Evolutionary conservation across 2,113 vertebrate species (phyloP).

Genomic region (Cacatua alba): DNA sequence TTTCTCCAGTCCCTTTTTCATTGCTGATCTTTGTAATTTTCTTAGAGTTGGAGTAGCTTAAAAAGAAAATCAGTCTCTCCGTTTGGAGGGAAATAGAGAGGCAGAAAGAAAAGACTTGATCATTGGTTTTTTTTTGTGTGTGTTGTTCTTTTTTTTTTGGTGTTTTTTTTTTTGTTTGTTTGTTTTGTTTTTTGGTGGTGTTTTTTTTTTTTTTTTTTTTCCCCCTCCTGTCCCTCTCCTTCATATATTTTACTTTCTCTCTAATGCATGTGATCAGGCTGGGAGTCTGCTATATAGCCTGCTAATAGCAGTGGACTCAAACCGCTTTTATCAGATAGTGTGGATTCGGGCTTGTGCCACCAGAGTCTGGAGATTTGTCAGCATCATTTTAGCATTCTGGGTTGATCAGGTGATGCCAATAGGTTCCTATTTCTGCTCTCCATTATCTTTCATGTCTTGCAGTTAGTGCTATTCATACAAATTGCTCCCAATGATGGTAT

Average conservation of each 20-base stretch:
- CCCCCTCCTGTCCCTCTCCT: not conserved
- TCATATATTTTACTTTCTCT: not conserved
- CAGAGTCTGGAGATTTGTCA: not conserved
- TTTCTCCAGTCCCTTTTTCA: not conserved
- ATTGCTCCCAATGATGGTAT: slow-evolving; percentile 17
- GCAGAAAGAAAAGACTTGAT: not conserved
- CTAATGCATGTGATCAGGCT: not conserved
- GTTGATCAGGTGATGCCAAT: slow-evolving; percentile 12
- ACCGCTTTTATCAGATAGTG: not conserved
- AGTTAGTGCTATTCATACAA: slow-evolving; percentile 49
- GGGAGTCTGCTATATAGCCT: not conserved
- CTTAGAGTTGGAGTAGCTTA: not conserved
- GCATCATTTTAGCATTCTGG: not conserved
- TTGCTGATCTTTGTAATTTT: slow-evolving; percentile 24
- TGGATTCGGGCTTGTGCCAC: not conserved
- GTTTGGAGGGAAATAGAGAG: slow-evolving; percentile 5
- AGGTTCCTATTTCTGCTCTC: slow-evolving; percentile 7
- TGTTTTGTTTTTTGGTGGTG: not conserved
- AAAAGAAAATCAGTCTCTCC: not conserved
- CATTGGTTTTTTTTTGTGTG: not conserved
- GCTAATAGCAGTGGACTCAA: not conserved
- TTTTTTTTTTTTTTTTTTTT: not conserved
- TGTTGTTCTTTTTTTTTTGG: too few species aligned
- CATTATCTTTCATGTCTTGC: slow-evolving; percentile 16
- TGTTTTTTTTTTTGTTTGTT: not conserved